Evolutionary conservation across 2,113 vertebrate species (phyloP).

Genomic region (Muntiacus muntjak): DNA sequence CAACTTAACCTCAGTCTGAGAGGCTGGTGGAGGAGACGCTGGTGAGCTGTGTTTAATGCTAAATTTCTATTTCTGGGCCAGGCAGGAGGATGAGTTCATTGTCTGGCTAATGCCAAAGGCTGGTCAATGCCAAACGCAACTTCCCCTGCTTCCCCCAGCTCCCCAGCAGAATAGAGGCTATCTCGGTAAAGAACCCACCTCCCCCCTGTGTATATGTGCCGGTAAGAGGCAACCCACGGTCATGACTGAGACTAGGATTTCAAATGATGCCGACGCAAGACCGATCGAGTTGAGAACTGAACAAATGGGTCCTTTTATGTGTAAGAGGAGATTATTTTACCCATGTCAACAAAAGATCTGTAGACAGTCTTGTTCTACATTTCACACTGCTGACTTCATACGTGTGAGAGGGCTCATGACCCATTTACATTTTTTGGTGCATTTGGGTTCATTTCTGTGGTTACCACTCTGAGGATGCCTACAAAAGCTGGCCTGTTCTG

Average conservation of each 20-base stretch:
- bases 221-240: background rate
- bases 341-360: conserved; percentile 17
- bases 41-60: background rate
- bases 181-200: background rate
- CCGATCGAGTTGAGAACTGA: background rate
- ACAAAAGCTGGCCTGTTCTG: background rate
- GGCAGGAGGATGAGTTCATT: conserved; percentile 36
- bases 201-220: fast-evolving
- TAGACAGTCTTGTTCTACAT: background rate
- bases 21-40: background rate
- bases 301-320: conserved; percentile 52
- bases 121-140: conserved; percentile 31
- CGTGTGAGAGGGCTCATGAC: background rate
- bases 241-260: background rate
- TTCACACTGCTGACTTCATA: conserved; percentile 23
- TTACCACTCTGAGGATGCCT: background rate
- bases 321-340: background rate
- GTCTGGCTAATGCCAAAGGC: conserved; percentile 33
- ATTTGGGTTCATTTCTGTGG: conserved; percentile 49
- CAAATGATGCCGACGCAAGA: background rate
- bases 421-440: background rate
- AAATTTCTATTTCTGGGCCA: conserved; percentile 13
- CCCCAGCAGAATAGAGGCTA: background rate
- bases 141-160: background rate
- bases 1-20: background rate